Conservation (phyloP, 2,888 invertebrate species). For the Pollenia angustigena region DNA sequence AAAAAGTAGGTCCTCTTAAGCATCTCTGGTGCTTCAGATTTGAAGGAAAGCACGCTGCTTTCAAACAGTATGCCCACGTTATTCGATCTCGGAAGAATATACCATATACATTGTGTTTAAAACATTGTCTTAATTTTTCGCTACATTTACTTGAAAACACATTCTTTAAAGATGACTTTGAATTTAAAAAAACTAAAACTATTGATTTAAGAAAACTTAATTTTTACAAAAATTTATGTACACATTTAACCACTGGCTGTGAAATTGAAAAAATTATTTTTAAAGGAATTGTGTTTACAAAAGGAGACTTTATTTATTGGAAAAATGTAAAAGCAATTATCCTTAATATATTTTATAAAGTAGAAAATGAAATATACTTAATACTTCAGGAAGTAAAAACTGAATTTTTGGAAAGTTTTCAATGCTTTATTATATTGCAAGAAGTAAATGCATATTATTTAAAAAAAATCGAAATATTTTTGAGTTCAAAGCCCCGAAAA, state of each 20-base stretch:
- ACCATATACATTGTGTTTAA: constrained; percentile 49
- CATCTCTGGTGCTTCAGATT: constrained; percentile 63
- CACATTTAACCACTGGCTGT: constrained; percentile 30
- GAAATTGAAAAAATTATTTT: constrained; percentile 46
- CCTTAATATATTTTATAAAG: constrained; percentile 43
- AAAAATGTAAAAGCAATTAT: constrained; percentile 55
- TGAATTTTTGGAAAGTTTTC: constrained; percentile 37
- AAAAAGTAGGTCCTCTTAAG: constrained; percentile 59
- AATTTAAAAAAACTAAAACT: constrained; percentile 29
- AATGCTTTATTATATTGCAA: constrained; percentile 35
- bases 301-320: constrained; percentile 44
- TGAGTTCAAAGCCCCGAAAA: constrained; percentile 28
- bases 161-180: constrained; percentile 33
- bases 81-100: constrained; percentile 51
- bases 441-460: no score
- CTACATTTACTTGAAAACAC: constrained; percentile 44
- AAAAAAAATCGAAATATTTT: no score
- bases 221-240: not conserved
- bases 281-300: no score
- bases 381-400: constrained; percentile 41
- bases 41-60: constrained; percentile 51
- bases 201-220: constrained; percentile 53
- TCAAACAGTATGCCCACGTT: constrained; percentile 61
- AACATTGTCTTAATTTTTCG: constrained; percentile 41
- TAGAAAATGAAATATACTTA: constrained; percentile 31